A percentile compares a stretch with the other conserved stretches of the same genome.
phyloP scores from a whole-genome alignment of 2,113 vertebrate genomes.

The Morone chrysops region DNA sequence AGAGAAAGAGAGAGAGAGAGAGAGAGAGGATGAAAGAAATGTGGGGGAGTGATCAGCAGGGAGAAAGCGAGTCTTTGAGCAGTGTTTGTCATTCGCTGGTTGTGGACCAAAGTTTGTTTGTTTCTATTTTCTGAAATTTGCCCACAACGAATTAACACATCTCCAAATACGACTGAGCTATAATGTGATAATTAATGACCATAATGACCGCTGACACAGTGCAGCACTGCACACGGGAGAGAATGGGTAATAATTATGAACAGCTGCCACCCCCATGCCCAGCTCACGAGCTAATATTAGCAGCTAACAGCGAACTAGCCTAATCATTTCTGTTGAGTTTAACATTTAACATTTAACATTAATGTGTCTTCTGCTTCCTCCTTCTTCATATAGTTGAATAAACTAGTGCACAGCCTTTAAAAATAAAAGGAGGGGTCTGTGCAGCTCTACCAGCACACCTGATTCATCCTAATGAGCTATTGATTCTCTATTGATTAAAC shows the following conservation, averaged over 20 bases:
- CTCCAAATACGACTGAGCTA: conserved; percentile 1
- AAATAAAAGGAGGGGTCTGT: not conserved
- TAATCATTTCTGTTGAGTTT: not conserved
- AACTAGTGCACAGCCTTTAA: not conserved
- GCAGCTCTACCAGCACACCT: not conserved
- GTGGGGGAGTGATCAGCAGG: conserved; percentile 46
- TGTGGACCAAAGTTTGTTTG: conserved; percentile 24
- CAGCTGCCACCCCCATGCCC: not conserved
- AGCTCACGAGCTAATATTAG: not conserved
- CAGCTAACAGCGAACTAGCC: not conserved
- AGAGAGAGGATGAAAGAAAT: conserved; percentile 32
- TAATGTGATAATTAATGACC: conserved; percentile 18
- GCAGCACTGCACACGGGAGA: not conserved
- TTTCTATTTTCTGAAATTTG: conserved; percentile 44
- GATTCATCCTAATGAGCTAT: conserved; percentile 22
- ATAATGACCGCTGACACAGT: conserved; percentile 11
- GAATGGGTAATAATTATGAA: not conserved
- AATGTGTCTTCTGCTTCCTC: not conserved
- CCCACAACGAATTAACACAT: conserved; percentile 3
- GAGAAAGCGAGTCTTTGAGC: conserved; percentile 25
- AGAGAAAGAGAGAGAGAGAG: conserved; percentile 20
- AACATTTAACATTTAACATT: not conserved
- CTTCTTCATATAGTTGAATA: no score
- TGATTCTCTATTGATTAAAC: conserved; percentile 30
- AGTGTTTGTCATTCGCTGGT: conserved; percentile 27